Conservation (phyloP, 2,113 vertebrate species). For the Sarotherodon lohbergeri region DNA sequence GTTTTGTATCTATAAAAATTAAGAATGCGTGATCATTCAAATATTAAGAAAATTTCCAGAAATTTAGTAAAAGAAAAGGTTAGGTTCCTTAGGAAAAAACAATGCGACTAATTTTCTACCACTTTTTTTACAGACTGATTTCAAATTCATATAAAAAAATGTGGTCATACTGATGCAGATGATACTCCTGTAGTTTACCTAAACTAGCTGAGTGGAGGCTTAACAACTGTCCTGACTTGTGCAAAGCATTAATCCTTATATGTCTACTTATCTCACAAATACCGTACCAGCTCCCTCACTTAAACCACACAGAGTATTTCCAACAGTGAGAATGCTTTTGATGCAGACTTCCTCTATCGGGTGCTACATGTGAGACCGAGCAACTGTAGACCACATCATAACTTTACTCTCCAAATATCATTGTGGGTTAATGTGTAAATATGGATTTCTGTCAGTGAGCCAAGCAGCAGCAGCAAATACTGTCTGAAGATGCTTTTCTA, state of each 20-base stretch:
- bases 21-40: not conserved
- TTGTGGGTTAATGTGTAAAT: not conserved
- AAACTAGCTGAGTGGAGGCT: not conserved
- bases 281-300: not conserved
- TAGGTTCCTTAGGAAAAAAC: not conserved
- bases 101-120: not conserved
- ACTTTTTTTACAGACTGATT: no score
- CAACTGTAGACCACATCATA: not conserved
- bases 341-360: not conserved
- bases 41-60: not conserved
- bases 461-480: not conserved
- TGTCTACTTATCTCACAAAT: not conserved
- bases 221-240: not conserved
- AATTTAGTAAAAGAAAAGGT: not conserved
- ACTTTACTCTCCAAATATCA: not conserved
- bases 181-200: not conserved
- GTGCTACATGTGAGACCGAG: not conserved
- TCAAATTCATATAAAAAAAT: not conserved
- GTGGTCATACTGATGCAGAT: not conserved
- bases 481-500: not conserved
- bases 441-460: not conserved
- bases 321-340: not conserved
- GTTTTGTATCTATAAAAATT: not conserved
- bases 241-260: not conserved
- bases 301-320: not conserved